Evolutionary conservation across 2,113 vertebrate genomes (phyloP).

Genomic region (Centropus bengalensis): DNA sequence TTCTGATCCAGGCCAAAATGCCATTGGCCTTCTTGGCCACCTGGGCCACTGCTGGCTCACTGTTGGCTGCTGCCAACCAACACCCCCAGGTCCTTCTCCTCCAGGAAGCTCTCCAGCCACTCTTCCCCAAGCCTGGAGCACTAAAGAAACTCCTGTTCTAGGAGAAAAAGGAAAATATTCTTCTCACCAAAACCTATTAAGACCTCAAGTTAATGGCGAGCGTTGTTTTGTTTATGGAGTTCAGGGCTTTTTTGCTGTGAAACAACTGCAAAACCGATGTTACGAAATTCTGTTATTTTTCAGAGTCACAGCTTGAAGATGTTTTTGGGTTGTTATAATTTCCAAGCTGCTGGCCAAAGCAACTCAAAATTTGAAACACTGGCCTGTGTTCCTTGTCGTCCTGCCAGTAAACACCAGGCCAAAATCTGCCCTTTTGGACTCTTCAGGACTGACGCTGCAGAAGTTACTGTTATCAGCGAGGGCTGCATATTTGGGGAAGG

Average conservation of each 20-base stretch:
- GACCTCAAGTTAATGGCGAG: not conserved
- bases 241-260: not conserved
- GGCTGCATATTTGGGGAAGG: not conserved
- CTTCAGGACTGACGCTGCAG: rapidly evolving
- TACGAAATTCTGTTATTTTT: slow-evolving; percentile 61
- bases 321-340: slow-evolving; percentile 59
- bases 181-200: not conserved
- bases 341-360: slow-evolving; percentile 61
- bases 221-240: not conserved
- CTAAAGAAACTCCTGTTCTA: not conserved
- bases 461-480: not conserved
- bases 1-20: too few relatives aligned
- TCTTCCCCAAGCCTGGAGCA: too few relatives aligned
- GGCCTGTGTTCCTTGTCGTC: slow-evolving; percentile 13
- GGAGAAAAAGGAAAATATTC: not conserved
- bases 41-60: too few relatives aligned
- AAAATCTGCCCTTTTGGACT: slow-evolving; percentile 53
- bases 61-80: too few relatives aligned
- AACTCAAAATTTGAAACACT: slow-evolving; percentile 30
- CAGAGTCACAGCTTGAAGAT: slow-evolving; percentile 49
- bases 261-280: slow-evolving; percentile 14
- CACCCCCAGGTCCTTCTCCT: too few relatives aligned
- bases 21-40: too few relatives aligned
- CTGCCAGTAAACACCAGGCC: slow-evolving; percentile 7
- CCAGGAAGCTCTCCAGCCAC: too few relatives aligned